These are phyloP conservation scores for Nothocercus julius DNA, from an alignment of 2,113 vertebrate species.

Conservation along the genomic window DNA sequence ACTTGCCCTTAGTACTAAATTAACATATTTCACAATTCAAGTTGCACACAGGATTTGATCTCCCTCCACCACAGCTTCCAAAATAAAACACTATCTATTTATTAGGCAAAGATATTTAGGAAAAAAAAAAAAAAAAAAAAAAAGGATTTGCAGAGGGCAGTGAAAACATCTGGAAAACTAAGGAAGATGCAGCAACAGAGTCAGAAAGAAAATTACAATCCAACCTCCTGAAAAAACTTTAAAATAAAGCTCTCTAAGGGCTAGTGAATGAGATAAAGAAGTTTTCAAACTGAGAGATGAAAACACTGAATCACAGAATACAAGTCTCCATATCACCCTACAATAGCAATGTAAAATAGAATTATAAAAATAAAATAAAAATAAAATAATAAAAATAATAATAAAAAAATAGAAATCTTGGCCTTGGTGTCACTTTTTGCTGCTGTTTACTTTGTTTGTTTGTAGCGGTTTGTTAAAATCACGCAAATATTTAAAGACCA, in stretches of 20 bases:
- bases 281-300: background rate
- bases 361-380: no score
- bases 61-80: background rate
- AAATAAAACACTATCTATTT: background rate
- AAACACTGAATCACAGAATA: slow-evolving; percentile 18
- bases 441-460: slow-evolving; percentile 51
- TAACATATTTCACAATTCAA: background rate
- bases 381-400: no score
- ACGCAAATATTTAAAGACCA: slow-evolving; percentile 57
- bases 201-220: slow-evolving; percentile 2
- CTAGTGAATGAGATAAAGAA: background rate
- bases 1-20: background rate
- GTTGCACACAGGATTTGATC: background rate
- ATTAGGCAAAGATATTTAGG: background rate
- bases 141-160: background rate
- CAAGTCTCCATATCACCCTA: background rate
- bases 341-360: background rate
- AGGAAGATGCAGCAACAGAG: background rate
- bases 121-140: no score
- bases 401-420: background rate
- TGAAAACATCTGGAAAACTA: background rate
- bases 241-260: background rate
- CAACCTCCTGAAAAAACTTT: background rate
- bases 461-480: slow-evolving; percentile 56
- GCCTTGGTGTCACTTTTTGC: slow-evolving; percentile 5